These are phyloP conservation scores for Spodoptera exigua DNA, from an alignment of 2,888 invertebrate species.

Conservation along the genomic window DNA sequence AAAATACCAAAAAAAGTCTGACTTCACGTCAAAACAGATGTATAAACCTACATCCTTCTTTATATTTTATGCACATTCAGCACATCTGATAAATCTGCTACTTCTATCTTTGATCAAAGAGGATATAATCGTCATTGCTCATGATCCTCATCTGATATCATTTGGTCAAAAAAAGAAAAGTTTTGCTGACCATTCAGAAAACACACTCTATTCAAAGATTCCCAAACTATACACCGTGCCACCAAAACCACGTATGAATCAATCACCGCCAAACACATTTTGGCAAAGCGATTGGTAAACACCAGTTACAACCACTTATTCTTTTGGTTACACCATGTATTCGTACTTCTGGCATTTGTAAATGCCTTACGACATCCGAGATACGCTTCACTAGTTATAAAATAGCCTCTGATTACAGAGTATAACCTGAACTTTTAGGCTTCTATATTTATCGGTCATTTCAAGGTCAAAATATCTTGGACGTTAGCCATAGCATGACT, in stretches of 20 bases:
- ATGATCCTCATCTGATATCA: no score
- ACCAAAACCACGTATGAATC: no score
- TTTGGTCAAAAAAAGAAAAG: no score
- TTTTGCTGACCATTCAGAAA: no score
- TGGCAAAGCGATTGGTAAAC: slow-evolving; percentile 5
- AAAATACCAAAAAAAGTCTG: no score
- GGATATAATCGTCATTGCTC: no score
- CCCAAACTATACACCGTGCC: not conserved
- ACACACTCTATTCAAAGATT: not conserved
- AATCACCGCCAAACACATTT: not conserved
- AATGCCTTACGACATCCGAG: not conserved
- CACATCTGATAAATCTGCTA: no score
- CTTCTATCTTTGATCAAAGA: no score
- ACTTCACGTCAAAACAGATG: no score
- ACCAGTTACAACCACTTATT: not conserved
- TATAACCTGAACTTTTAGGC: not conserved
- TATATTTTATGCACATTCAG: no score
- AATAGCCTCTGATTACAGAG: not conserved
- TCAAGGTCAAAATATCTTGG: slow-evolving; percentile 19
- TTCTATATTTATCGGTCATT: slow-evolving; percentile 21
- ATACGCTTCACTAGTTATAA: slow-evolving; percentile 12
- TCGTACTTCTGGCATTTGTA: not conserved
- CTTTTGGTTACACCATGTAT: not conserved
- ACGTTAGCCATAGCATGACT: slow-evolving; percentile 5
- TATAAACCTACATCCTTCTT: no score